Conservation (phyloP, 2,797 vertebrate species). For the Alosa sapidissima region DNA sequence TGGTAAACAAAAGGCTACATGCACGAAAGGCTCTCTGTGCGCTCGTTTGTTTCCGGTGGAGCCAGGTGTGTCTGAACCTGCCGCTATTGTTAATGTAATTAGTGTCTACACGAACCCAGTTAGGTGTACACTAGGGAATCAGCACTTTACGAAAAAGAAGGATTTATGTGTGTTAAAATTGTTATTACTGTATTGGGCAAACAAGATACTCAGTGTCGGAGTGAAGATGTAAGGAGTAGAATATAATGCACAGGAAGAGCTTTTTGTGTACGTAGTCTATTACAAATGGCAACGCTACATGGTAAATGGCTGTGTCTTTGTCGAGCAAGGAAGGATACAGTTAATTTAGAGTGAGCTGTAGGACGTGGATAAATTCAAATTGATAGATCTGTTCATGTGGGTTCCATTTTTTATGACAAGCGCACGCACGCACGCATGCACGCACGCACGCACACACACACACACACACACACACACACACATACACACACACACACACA, state of each 20-base stretch:
- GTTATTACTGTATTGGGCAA: no score
- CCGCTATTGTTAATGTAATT: no score
- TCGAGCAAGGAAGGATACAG: background rate
- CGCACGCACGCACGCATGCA: background rate
- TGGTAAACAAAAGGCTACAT: background rate
- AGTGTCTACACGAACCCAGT: no score
- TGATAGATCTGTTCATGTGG: background rate
- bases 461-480: constrained; percentile 15
- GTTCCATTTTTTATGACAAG: background rate
- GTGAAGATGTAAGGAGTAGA: no score
- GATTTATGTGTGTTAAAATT: no score
- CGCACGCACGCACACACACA: constrained; percentile 6
- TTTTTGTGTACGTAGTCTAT: background rate
- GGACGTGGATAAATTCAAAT: background rate
- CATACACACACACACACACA: constrained; percentile 5
- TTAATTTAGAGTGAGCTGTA: background rate
- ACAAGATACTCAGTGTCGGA: no score
- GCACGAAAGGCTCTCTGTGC: no score
- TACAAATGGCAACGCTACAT: background rate
- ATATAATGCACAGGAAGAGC: no score
- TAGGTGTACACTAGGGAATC: no score
- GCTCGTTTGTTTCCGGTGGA: no score
- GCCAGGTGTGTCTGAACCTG: no score
- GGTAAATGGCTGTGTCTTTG: background rate
- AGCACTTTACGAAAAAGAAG: no score